Base-by-base conservation (phyloP, 1,140 invertebrate species). In the Lethrus apterus region DNA sequence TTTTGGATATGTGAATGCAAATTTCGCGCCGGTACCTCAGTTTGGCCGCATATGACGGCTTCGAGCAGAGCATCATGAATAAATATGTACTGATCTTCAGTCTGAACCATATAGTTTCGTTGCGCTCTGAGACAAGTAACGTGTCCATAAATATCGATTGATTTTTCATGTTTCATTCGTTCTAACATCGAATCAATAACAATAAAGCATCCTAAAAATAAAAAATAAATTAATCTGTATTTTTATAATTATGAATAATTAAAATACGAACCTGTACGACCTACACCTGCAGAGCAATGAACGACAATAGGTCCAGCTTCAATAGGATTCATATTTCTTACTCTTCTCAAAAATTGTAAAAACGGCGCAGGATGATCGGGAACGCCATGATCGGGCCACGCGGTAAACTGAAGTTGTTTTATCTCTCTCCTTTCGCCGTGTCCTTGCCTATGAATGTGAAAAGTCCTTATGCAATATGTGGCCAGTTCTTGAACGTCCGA, bases 11-110 rank as follows among this genome's bases (percentile, higher is more conserved):
- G 94, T 5, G 84, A 79, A 58, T 96, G 92, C 23, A 99, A 72
- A 65, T 92, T 93, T 24, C 87, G 77, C 4, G 89, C 90, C 0
- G 90, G 86, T 14, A 97, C 82, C 70, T 99, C 95, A 0, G 95
- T 98, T 53, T 85, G 83, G 3, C 94, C 95, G 62, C 91, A 93
- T 33, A 93, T 85, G 0, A 97, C 90, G 1, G 94, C 94, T 68
- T 99, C 96, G 5, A 98, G 71, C 2, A 97, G 76, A 4, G 93
- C 84, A 65, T 99, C 96, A 65, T 99, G 94, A 52, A 99, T 98
- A 70, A 99, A 99, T 44, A 99, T 93, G 67, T 99, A 99, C 68
- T 99, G 97, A 67, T 99, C 96, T 68, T 99, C 96, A 0, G 96
- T 99, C 71, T 99, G 91, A 21, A 89, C 82, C 92, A 96, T 97